Evolutionary conservation across 2,797 vertebrate species (phyloP).

Genomic region (Iguana delicatissima): DNA sequence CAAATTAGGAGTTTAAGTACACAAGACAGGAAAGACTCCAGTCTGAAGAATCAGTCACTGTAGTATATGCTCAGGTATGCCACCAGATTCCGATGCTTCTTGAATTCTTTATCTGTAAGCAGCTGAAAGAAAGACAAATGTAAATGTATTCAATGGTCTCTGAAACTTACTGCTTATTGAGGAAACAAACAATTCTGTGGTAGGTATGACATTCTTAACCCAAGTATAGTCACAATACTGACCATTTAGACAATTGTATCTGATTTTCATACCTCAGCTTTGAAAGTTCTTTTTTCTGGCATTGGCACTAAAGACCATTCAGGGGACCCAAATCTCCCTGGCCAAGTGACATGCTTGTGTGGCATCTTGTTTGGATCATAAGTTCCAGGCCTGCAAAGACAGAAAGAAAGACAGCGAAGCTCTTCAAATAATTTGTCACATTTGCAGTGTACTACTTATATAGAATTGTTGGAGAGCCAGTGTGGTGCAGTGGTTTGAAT

Average conservation of each 20-base stretch:
- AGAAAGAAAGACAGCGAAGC: not conserved
- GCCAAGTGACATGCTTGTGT: constrained; percentile 85
- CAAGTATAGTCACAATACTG: not conserved
- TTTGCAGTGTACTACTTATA: not conserved
- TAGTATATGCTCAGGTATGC: constrained; percentile 85
- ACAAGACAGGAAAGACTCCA: rapidly evolving
- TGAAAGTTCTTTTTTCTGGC: constrained; percentile 79
- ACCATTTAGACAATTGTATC: not conserved
- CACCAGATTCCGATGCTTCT: constrained; percentile 79
- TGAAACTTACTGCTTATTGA: not conserved
- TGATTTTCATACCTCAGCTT: constrained; percentile 78
- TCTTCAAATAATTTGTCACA: not conserved
- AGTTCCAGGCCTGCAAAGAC: constrained; percentile 82
- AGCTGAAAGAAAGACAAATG: constrained; percentile 77
- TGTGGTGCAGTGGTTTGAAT: too few relatives aligned
- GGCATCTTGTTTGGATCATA: constrained; percentile 70
- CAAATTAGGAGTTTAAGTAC: not conserved
- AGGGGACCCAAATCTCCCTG: constrained; percentile 88
- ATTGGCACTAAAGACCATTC: constrained; percentile 84
- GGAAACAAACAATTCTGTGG: not conserved
- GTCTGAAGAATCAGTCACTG: constrained; percentile 49
- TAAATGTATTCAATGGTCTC: not conserved
- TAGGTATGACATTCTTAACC: not conserved
- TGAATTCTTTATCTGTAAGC: constrained; percentile 80
- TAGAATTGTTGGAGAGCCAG: too few relatives aligned